Percentiles rank a stretch among this genome's conserved stretches.
phyloP scores from a whole-genome alignment of 2,797 vertebrate species.

The Garrulus glandarius region DNA sequence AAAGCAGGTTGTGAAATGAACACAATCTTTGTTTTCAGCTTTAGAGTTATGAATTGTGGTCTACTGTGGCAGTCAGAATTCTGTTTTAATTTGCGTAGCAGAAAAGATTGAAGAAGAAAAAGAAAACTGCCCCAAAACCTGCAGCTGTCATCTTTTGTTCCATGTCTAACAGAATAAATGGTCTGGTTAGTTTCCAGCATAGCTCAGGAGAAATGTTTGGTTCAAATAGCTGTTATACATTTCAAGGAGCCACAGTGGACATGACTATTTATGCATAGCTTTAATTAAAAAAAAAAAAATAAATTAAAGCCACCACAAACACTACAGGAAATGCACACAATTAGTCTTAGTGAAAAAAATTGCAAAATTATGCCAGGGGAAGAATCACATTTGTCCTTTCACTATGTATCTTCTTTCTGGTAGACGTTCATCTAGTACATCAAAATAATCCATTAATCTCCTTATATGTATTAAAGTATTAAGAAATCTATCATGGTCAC shows the following conservation, averaged over 20 bases:
- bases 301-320: neutral
- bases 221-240: neutral
- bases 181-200: neutral
- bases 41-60: neutral
- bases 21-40: neutral
- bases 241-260: neutral
- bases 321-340: neutral
- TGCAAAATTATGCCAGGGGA: neutral
- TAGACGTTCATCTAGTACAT: neutral
- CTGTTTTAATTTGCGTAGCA: neutral
- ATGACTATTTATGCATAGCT: neutral
- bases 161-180: neutral
- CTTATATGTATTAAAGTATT: neutral
- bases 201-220: neutral
- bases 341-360: neutral
- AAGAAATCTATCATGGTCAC: neutral
- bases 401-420: neutral
- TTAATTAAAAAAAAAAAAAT: neutral
- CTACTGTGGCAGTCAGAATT: neutral
- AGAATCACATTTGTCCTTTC: neutral
- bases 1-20: neutral
- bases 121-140: neutral
- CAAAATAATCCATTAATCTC: neutral
- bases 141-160: neutral
- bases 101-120: neutral